Base-by-base conservation (phyloP, 2,888 invertebrate genomes). In the Ectropis crepuscularia region DNA sequence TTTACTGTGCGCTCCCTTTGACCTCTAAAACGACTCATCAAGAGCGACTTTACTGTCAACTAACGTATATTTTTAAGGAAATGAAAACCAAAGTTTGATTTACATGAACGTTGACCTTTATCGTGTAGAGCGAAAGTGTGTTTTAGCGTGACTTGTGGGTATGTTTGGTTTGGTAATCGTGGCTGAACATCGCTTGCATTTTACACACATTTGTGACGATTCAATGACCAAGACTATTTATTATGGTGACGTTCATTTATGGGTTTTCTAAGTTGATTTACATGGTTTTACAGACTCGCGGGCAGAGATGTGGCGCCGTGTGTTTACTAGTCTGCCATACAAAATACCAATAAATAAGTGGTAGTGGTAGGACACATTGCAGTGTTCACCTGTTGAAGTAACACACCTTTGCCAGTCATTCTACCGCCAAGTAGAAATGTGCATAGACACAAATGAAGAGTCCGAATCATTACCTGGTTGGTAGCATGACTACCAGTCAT, bases 151-250 rank as follows among this genome's bases (percentile, higher is more conserved):
- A 28, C 6, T 28, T 57, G 45, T 16, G 45, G 4, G 36, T 62
- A 10, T 12, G 28, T 6, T 41, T 46, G 54, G 64, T 67, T 69
- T 68, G 65, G 72, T 74, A 68, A 75, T 76, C 77, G 75, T 72
- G 72, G 73, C 73, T 70, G 80, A 79, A 80, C 77, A 80, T 76
- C 73, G 82, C 78, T 78, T 84, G 80, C 80, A 82, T 85, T 85
- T 83, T 82, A 76, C 82, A 82, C 75, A 77, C 77, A 75, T 79
- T 82, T 78, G 83, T 80, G 78, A 83, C 74, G 80, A 79, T 78
- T 76, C 80, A 79, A 77, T 78, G 82, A 70, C 71, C 79, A 77
- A 61, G 72, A 74, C 76, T 79, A 81, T 84, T 81, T 84, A 83
- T 81, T 76, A 78, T 67, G 72, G 74, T 75, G 81, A 77, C 81